Base-by-base conservation (phyloP, 2,888 invertebrate genomes). In the Malthinus seriepunctatus region DNA sequence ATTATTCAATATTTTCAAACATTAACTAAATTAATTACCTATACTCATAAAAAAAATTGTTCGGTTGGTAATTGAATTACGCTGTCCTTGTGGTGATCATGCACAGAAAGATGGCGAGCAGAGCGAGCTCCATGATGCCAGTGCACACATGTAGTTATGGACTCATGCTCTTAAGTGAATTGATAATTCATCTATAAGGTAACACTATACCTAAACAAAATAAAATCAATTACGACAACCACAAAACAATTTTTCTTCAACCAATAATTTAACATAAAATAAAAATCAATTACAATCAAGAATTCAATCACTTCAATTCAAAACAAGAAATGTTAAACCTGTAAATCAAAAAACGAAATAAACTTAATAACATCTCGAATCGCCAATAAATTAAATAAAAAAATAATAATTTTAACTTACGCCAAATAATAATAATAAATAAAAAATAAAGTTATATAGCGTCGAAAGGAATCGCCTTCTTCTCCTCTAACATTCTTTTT, bases 381-480 rank as follows among this genome's bases (percentile, higher is more conserved):
- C 58, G 56, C 51, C 51, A 59, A 64, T 64, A 64, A 64, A 63
- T 64, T 54, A 65, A 23, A 23, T 23, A 23, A 23, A 23, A 23
- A 5, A 23, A 23, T 3, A 23, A 23, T 23, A 62, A 58, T 32
- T n/a, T 12, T 32, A 51, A 37, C 32, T 55, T 55, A 51, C 56
- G 47, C 55, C 39, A 33, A 39, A 38, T 56, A 57, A 50, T 61
- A 55, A 44, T 51, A 55, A 62, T 58, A 62, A 59, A 62, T 62
- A 61, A 57, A 56, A 60, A 60, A 23, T 54, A 56, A 49, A 63
- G 51, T 49, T 58, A 64, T 56, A 62, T 55, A 62, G 63, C 65
- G 65, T 63, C 66, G 63, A 66, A 66, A 67, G 63, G 63, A 64
- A 69, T 65, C 69, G 69, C 70, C 70, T 67, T 64, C 67, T 68